Percentiles rank a stretch among this genome's conserved stretches.
These are phyloP conservation scores for Noturus placidus DNA, from an alignment of 2,113 vertebrate species.

Conservation along the genomic window DNA sequence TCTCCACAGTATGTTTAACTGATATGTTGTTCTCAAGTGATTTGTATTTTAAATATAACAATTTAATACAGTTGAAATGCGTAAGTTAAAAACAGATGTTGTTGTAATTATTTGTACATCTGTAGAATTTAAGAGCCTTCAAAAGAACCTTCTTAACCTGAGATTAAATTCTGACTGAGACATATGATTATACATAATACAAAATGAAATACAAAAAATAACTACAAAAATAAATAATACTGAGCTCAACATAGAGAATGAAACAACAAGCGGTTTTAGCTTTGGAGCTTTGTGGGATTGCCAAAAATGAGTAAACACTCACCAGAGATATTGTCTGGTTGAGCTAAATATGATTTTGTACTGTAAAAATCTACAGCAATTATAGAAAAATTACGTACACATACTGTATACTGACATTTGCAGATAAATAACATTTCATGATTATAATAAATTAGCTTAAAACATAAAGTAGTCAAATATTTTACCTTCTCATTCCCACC, in stretches of 20 bases:
- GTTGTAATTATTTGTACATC: neutral
- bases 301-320: slow-evolving; percentile 8
- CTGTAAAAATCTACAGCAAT: neutral
- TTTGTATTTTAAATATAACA: neutral
- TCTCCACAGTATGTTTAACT: neutral
- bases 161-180: slow-evolving; percentile 63
- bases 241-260: neutral
- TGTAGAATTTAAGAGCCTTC: neutral
- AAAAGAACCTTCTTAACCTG: slow-evolving; percentile 63
- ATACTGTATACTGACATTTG: slow-evolving; percentile 14
- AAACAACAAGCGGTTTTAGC: neutral
- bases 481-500: neutral
- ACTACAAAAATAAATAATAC: neutral
- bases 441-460: neutral
- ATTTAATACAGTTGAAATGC: neutral
- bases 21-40: neutral
- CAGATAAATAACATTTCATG: slow-evolving; percentile 21
- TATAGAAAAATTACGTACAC: slow-evolving; percentile 29
- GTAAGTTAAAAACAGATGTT: neutral
- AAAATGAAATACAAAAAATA: neutral
- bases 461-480: slow-evolving; percentile 10
- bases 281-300: slow-evolving; percentile 6
- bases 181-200: slow-evolving; percentile 54
- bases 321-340: slow-evolving; percentile 2
- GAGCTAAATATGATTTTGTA: neutral